A percentile compares a stretch with the other conserved stretches of the same genome.
Evolutionary conservation across 2,888 invertebrate species (phyloP).

Genomic region (Brachypalpus laphriformis): DNA sequence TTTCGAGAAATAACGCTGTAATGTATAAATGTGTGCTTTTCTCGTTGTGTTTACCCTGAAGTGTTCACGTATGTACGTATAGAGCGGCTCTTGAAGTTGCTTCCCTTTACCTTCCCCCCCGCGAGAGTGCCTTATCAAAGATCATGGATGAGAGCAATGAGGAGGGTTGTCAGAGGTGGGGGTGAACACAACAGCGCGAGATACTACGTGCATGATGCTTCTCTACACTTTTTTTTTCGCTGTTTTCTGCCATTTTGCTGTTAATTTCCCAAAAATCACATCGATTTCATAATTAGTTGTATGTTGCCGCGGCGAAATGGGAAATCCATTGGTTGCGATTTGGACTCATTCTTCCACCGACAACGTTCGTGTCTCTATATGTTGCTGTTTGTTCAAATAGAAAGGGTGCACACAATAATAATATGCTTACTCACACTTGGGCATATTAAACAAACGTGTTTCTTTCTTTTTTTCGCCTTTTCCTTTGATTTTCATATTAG

Average conservation of each 20-base stretch:
- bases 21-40: constrained; percentile 46
- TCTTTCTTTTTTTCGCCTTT: constrained; percentile 22
- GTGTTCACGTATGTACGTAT: constrained; percentile 42
- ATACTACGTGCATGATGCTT: constrained; percentile 19
- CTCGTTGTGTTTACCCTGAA: constrained; percentile 61
- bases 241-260: neutral
- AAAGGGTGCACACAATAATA: constrained; percentile 39
- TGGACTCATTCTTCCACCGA: neutral
- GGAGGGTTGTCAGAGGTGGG: constrained; percentile 4
- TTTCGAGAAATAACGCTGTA: constrained; percentile 54
- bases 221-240: neutral
- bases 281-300: constrained; percentile 42
- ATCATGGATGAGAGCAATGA: constrained; percentile 1
- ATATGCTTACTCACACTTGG: constrained; percentile 29
- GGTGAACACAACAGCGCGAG: constrained; percentile 19
- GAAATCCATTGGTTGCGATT: constrained; percentile 33
- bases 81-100: constrained; percentile 23
- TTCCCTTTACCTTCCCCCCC: constrained; percentile 27
- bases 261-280: constrained; percentile 51
- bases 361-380: constrained; percentile 5
- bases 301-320: constrained; percentile 26
- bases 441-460: constrained; percentile 46
- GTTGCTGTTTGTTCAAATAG: constrained; percentile 27
- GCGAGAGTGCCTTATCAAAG: constrained; percentile 27
- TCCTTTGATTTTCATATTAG: constrained; percentile 35